phyloP scores from a whole-genome alignment of 2,888 invertebrate genomes.

The Folsomia manolachei region DNA sequence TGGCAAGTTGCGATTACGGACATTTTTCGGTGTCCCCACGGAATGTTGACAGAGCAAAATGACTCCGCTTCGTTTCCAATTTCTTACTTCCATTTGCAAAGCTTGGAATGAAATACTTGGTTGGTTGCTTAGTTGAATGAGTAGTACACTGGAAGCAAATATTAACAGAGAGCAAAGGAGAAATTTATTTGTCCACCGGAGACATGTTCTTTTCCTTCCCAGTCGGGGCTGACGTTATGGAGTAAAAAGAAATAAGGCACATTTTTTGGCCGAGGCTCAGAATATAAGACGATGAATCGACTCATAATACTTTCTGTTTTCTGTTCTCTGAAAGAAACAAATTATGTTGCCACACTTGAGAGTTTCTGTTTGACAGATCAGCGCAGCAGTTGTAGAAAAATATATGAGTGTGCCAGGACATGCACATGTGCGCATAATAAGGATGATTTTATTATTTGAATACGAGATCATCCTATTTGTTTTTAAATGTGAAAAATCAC shows the following conservation, averaged over 20 bases:
- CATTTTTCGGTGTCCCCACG: conserved; percentile 9
- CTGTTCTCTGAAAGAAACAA: not conserved
- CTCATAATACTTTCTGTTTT: not conserved
- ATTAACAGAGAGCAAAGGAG: conserved; percentile 7
- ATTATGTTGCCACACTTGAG: conserved; percentile 3
- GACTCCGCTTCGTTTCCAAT: not conserved
- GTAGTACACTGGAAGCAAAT: not conserved
- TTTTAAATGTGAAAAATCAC: not conserved
- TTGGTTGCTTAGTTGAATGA: too few species aligned
- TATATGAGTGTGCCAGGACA: not conserved
- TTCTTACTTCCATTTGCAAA: not conserved
- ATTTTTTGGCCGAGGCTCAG: conserved; percentile 4
- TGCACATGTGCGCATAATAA: too few species aligned
- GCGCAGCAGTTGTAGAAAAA: not conserved
- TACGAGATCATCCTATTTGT: not conserved
- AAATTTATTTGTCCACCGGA: not conserved
- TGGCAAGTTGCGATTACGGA: conserved; percentile 2
- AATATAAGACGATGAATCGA: not conserved
- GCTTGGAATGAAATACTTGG: not conserved
- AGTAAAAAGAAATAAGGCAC: too few species aligned
- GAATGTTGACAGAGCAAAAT: conserved; percentile 3
- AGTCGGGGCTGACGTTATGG: too few species aligned
- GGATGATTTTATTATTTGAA: not conserved
- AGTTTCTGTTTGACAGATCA: not conserved
- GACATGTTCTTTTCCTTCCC: not conserved